Percentiles rank a stretch among this genome's conserved stretches.
Evolutionary conservation across 2,888 invertebrate species (phyloP).

Genomic region (Cerastoderma edule): DNA sequence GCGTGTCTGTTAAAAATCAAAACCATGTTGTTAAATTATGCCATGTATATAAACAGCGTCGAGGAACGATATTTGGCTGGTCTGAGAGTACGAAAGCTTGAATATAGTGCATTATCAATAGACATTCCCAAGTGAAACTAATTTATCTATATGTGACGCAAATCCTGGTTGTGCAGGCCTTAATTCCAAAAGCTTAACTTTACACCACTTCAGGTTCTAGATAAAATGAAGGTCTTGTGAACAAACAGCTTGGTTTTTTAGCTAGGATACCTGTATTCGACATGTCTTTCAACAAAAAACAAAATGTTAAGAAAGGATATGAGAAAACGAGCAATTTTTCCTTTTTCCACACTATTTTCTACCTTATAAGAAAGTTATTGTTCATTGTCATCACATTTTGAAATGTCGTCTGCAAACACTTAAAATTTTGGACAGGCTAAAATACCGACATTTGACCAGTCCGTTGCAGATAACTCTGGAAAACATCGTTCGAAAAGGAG

Average conservation of each 20-base stretch:
- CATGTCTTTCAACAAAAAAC: neutral
- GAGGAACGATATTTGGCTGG: no score
- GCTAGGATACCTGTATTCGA: neutral
- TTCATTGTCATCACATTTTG: no score
- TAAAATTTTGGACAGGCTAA: neutral
- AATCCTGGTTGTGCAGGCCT: neutral
- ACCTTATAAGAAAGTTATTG: no score
- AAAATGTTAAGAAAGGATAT: neutral
- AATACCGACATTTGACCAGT: neutral
- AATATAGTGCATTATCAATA: no score
- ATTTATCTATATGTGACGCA: no score
- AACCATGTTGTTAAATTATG: no score
- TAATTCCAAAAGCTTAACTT: neutral
- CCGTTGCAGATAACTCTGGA: neutral
- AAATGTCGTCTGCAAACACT: neutral
- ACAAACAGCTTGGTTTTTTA: neutral
- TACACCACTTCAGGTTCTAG: neutral
- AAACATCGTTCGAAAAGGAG: neutral
- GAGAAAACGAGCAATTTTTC: neutral
- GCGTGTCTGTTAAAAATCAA: no score
- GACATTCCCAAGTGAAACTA: no score
- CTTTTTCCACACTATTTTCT: conserved; percentile 2
- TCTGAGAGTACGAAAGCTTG: no score
- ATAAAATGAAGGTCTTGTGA: no score
- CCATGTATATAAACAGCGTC: no score